A percentile compares a stretch with the other conserved stretches of the same genome.
Evolutionary conservation across 1,140 invertebrate species (phyloP).

Genomic region (Heliconius eleuchia): DNA sequence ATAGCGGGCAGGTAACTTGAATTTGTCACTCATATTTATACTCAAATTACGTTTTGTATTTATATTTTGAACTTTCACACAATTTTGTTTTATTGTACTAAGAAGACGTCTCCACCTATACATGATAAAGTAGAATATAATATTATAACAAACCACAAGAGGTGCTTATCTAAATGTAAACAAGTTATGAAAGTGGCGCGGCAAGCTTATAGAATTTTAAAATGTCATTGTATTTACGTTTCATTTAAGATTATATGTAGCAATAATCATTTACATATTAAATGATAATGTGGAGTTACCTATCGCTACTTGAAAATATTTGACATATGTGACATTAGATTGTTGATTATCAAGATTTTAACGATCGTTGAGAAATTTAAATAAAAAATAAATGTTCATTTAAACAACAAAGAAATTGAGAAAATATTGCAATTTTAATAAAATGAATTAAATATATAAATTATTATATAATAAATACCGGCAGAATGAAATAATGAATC

Average conservation of each 20-base stretch:
- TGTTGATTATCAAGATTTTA: not conserved
- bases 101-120: constrained; percentile 57
- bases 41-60: constrained; percentile 24
- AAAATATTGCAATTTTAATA: not conserved
- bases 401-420: not conserved
- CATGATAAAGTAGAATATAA: constrained; percentile 37
- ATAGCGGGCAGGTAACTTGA: constrained; percentile 82
- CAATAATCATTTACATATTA: constrained; percentile 5
- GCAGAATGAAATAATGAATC: not conserved
- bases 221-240: constrained; percentile 12
- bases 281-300: not conserved
- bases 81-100: constrained; percentile 35
- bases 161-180: not conserved
- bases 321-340: constrained; percentile 6
- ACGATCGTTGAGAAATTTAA: not conserved
- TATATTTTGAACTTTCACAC: constrained; percentile 27
- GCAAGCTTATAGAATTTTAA: not conserved
- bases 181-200: not conserved
- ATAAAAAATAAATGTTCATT: not conserved
- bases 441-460: not conserved
- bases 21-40: constrained; percentile 77
- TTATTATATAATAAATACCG: not conserved
- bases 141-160: not conserved
- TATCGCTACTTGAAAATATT: constrained; percentile 4
- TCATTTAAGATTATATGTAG: constrained; percentile 1